A percentile compares a stretch with the other conserved stretches of the same genome.
Conservation (phyloP, 1,140 invertebrate species). For the Drosophila truncata region DNA sequence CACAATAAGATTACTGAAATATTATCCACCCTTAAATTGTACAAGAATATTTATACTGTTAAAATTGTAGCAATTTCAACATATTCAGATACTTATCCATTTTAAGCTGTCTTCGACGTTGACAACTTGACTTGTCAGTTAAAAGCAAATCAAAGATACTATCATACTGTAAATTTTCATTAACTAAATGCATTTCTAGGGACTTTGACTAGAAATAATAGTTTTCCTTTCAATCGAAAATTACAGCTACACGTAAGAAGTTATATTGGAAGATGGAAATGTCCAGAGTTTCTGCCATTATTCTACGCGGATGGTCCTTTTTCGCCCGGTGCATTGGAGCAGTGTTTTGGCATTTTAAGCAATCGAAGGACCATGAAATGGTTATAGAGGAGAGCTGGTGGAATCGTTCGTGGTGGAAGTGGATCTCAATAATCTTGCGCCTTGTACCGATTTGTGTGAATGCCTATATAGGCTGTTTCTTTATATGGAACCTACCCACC, state of each 20-base stretch:
- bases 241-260: not conserved
- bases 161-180: not conserved
- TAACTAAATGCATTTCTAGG: not conserved
- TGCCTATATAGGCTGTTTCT: not conserved
- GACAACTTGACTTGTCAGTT: slow-evolving; percentile 1
- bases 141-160: not conserved
- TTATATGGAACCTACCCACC: not conserved
- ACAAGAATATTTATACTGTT: not conserved
- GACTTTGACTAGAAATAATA: not conserved
- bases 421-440: not conserved
- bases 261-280: not conserved
- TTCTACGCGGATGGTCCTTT: not conserved
- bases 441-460: not conserved
- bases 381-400: not conserved
- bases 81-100: not conserved
- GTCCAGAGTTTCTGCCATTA: not conserved
- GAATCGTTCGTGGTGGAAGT: slow-evolving; percentile 4
- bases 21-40: too few relatives aligned
- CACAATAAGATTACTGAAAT: not conserved
- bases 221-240: not conserved
- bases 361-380: not conserved
- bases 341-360: slow-evolving; percentile 13
- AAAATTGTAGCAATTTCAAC: not conserved
- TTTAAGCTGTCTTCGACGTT: not conserved
- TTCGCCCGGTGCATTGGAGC: slow-evolving; percentile 8